These are phyloP conservation scores for Tetragnatha montana DNA, from an alignment of 2,888 invertebrate genomes.

Conservation along the genomic window DNA sequence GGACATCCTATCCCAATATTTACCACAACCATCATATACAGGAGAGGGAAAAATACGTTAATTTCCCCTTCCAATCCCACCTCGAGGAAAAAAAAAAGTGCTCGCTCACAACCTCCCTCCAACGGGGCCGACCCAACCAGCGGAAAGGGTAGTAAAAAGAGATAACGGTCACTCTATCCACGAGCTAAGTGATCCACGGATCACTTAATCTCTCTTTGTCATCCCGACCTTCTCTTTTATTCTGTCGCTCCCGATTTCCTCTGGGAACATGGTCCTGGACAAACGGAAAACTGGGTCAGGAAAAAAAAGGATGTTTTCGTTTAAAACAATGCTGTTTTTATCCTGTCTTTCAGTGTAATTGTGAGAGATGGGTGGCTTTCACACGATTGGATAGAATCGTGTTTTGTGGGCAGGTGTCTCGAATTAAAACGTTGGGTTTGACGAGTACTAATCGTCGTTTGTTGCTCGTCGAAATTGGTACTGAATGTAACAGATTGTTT, in stretches of 20 bases:
- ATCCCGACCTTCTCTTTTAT: slow-evolving; percentile 37
- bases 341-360: neutral
- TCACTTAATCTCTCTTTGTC: slow-evolving; percentile 58
- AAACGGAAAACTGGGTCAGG: slow-evolving; percentile 19
- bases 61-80: neutral
- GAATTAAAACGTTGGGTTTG: too few species aligned
- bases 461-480: too few species aligned
- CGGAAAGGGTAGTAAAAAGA: neutral
- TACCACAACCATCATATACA: neutral
- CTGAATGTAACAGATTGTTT: too few species aligned
- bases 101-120: neutral
- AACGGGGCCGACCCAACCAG: neutral
- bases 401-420: too few species aligned
- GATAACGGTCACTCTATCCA: slow-evolving; percentile 6
- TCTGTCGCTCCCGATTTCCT: neutral
- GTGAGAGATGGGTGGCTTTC: neutral
- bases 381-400: neutral
- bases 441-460: too few species aligned
- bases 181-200: slow-evolving; percentile 6
- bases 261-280: neutral
- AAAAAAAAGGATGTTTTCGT: slow-evolving; percentile 9
- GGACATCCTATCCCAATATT: neutral
- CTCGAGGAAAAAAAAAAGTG: neutral
- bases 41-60: neutral
- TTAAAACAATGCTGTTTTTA: neutral